phyloP scores from a whole-genome alignment of 2,888 invertebrate genomes.

The Athalia circularis region DNA sequence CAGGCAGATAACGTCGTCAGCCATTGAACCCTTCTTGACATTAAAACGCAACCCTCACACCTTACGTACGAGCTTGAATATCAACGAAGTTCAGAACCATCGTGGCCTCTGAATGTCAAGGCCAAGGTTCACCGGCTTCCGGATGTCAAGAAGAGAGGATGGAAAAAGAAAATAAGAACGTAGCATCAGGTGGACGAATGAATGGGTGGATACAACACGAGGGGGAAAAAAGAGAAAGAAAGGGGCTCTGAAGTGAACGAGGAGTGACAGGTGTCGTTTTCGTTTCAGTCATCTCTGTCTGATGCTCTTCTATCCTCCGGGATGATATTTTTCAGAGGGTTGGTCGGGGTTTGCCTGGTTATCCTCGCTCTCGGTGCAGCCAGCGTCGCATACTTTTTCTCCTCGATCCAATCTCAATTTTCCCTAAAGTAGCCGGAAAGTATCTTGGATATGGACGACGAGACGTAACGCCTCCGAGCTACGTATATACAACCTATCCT shows the following conservation, averaged over 20 bases:
- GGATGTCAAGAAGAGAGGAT: not conserved
- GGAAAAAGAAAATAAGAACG: no score
- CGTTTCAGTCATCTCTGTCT: not conserved
- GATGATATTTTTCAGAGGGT: conserved; percentile 5
- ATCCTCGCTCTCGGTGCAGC: not conserved
- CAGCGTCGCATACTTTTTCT: conserved; percentile 2
- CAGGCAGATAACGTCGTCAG: conserved; percentile 62
- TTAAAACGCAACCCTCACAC: conserved; percentile 57
- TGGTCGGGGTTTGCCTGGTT: not conserved
- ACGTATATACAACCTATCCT: no score
- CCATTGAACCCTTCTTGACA: conserved; percentile 60
- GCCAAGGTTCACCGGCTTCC: conserved; percentile 29
- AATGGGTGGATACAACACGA: no score
- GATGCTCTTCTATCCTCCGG: not conserved
- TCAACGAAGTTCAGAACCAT: conserved; percentile 63
- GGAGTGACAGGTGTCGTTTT: not conserved
- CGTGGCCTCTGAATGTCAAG: conserved; percentile 57
- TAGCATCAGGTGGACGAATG: no score
- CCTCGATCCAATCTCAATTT: conserved; percentile 66
- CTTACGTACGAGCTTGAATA: conserved; percentile 60
- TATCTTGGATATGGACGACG: conserved; percentile 37
- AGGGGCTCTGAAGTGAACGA: not conserved
- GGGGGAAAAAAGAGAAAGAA: no score
- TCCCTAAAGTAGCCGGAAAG: conserved; percentile 55
- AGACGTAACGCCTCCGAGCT: no score